These are phyloP conservation scores for Lepetodrilus schrolli DNA, from an alignment of 2,888 invertebrate genomes.

Conservation along the genomic window DNA sequence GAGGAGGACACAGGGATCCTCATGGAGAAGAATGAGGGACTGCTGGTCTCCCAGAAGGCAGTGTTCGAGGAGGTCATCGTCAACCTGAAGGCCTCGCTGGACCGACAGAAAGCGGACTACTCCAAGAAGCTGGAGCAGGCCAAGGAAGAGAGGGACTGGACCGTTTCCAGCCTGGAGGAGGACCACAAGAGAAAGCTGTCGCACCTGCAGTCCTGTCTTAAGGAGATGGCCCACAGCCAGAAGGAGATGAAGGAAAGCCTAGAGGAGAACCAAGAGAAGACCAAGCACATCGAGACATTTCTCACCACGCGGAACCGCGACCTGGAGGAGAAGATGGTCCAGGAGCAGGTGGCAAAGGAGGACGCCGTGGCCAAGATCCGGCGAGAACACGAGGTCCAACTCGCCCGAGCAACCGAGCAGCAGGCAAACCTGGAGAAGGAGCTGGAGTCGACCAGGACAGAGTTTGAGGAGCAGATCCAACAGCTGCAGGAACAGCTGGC, in stretches of 20 bases:
- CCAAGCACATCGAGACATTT: conserved; percentile 26
- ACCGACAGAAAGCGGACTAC: conserved; percentile 40
- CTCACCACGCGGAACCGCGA: background rate
- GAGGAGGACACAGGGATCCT: conserved; percentile 35
- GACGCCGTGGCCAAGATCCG: background rate
- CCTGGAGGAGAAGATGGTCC: conserved; percentile 14
- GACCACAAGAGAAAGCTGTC: conserved; percentile 35
- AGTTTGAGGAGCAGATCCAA: conserved; percentile 16
- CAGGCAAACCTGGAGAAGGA: conserved; percentile 37
- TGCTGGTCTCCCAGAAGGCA: conserved; percentile 44
- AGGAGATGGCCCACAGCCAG: conserved; percentile 27
- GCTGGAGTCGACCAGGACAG: conserved; percentile 34
- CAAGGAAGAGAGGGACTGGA: conserved; percentile 26
- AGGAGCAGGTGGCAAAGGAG: conserved; percentile 13
- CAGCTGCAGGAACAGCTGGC: conserved; percentile 17
- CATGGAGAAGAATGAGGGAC: conserved; percentile 41
- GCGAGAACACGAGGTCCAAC: background rate
- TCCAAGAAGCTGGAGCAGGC: conserved; percentile 28
- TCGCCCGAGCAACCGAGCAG: conserved; percentile 25
- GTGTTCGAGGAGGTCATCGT: conserved; percentile 43
- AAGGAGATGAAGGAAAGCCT: conserved; percentile 25
- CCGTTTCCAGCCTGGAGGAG: conserved; percentile 33
- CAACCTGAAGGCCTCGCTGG: conserved; percentile 43
- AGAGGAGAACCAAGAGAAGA: conserved; percentile 22
- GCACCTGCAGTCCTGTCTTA: conserved; percentile 20